Evolutionary conservation across 2,797 vertebrate genomes (phyloP).

Genomic region (Hoplostethus atlanticus): DNA sequence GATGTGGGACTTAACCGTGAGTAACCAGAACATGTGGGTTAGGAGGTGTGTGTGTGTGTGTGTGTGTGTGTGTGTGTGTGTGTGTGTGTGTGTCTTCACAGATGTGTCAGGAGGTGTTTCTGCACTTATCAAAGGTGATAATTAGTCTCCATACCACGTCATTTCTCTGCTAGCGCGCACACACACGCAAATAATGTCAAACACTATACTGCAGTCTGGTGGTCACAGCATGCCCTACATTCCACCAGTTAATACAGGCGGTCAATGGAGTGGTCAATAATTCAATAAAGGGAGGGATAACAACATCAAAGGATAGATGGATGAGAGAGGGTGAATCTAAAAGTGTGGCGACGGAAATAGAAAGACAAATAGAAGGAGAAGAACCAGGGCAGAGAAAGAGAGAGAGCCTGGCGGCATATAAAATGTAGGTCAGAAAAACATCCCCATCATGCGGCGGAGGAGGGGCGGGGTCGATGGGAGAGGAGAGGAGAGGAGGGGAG

Average conservation of each 20-base stretch:
- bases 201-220: background rate
- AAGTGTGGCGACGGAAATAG: too few species aligned
- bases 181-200: background rate
- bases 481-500: background rate
- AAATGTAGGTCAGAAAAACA: constrained; percentile 86
- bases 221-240: background rate
- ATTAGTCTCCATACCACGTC: constrained; percentile 37
- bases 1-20: constrained; percentile 98
- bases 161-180: background rate
- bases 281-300: constrained; percentile 5
- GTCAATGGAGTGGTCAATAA: constrained; percentile 6
- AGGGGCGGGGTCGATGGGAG: constrained; percentile 42
- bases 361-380: background rate
- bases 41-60: background rate
- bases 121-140: constrained; percentile 58
- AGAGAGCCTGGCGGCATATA: constrained; percentile 12
- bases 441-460: constrained; percentile 55
- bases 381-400: constrained; percentile 12
- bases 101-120: constrained; percentile 55
- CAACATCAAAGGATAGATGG: background rate
- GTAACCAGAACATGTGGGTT: constrained; percentile 60
- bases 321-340: constrained; percentile 6
- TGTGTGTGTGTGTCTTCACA: constrained; percentile 18
- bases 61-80: constrained; percentile 9
- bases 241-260: background rate